Percentiles rank a stretch among this genome's conserved stretches.
Conservation (phyloP, 2,888 invertebrate species). For the Cactoblastis cactorum region DNA sequence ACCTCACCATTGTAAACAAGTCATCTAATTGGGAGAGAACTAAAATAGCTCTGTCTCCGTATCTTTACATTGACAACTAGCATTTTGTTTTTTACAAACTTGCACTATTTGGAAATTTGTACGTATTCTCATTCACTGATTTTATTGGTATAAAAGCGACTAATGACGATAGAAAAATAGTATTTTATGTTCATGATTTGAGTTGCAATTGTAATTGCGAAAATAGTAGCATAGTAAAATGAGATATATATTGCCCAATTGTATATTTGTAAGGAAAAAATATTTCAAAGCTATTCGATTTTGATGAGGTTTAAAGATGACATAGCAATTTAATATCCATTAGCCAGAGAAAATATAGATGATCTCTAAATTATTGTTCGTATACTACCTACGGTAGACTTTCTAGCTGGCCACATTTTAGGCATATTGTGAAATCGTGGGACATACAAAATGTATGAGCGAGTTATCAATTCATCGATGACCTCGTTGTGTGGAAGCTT, state of each 20-base stretch:
- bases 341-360: constrained; percentile 25
- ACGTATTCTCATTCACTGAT: too few relatives aligned
- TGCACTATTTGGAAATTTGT: too few relatives aligned
- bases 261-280: background rate
- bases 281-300: constrained; percentile 19
- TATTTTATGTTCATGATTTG: too few relatives aligned
- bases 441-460: background rate
- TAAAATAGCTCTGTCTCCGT: constrained; percentile 33
- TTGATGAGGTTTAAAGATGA: constrained; percentile 26
- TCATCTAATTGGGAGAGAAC: constrained; percentile 38
- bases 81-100: too few relatives aligned
- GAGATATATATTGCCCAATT: background rate
- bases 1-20: constrained; percentile 46
- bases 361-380: constrained; percentile 25
- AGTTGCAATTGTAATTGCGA: background rate
- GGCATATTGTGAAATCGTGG: constrained; percentile 16
- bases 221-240: background rate
- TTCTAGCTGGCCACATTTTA: constrained; percentile 23
- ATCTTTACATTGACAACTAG: background rate
- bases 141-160: too few relatives aligned
- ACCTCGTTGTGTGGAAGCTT: constrained; percentile 14
- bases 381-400: constrained; percentile 26
- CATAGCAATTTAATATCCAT: constrained; percentile 36
- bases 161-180: too few relatives aligned
- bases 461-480: constrained; percentile 17